Percentiles rank a stretch among this genome's conserved stretches.
Evolutionary conservation across 1,140 invertebrate species (phyloP).

Genomic region (Babylonia areolata): DNA sequence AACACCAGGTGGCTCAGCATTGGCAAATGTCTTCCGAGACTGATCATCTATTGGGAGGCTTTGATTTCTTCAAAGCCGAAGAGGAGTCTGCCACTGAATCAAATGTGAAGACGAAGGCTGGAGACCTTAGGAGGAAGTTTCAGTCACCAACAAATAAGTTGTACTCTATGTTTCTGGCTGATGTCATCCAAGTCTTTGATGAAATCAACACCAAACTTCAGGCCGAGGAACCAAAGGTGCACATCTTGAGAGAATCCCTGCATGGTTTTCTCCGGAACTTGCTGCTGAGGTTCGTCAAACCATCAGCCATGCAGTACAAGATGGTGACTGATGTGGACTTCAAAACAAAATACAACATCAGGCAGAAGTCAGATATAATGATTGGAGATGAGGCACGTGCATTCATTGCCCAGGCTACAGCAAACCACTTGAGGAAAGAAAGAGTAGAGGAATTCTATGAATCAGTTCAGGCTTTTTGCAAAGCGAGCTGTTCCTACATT

Average conservation of each 20-base stretch:
- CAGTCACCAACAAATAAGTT: conserved; percentile 20
- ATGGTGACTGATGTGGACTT: neutral
- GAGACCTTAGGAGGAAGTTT: neutral
- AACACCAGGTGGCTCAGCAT: conserved; percentile 24
- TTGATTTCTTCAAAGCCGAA: conserved; percentile 25
- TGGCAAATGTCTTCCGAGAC: neutral
- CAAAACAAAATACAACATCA: neutral
- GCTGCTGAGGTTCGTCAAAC: conserved; percentile 9
- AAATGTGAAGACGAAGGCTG: neutral
- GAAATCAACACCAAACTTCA: conserved; percentile 20
- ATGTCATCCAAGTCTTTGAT: neutral
- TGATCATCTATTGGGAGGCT: neutral
- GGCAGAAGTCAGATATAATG: neutral
- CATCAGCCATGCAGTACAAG: neutral
- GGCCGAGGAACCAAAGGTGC: neutral
- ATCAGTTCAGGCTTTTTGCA: neutral
- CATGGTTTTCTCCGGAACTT: neutral
- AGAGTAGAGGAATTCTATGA: conserved; percentile 9
- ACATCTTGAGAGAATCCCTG: neutral
- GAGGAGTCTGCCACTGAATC: neutral
- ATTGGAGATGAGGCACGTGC: conserved; percentile 16
- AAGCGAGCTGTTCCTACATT: conserved; percentile 10
- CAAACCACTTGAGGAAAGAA: neutral
- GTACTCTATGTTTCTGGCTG: conserved; percentile 27
- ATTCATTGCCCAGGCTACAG: neutral